These are phyloP conservation scores for Synergus japonicus DNA, from an alignment of 2,888 invertebrate genomes.

Conservation along the genomic window DNA sequence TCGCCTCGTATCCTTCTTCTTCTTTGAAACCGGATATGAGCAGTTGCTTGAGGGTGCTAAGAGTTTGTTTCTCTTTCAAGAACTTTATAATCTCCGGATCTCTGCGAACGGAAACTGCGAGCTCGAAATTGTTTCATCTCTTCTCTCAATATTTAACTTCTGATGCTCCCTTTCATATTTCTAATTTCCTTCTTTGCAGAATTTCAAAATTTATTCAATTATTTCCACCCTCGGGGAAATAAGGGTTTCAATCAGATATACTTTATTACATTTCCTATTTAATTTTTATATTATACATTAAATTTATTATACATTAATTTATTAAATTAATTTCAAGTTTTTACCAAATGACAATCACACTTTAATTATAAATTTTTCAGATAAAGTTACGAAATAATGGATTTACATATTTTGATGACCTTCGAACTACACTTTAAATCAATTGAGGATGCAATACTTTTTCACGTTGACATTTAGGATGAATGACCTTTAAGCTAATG, in stretches of 20 bases:
- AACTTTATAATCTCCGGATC: slow-evolving; percentile 27
- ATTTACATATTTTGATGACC: not conserved
- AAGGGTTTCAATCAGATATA: no score
- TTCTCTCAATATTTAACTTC: not conserved
- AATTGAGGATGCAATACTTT: not conserved
- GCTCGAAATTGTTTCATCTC: not conserved
- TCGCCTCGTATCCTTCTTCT: not conserved
- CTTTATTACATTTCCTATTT: no score
- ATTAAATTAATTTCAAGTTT: no score
- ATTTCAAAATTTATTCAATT: not conserved
- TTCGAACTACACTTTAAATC: not conserved
- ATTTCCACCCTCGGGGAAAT: no score
- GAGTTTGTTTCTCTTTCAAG: slow-evolving; percentile 38
- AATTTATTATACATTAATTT: no score
- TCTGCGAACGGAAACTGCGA: slow-evolving; percentile 1
- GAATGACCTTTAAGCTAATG: slow-evolving; percentile 5
- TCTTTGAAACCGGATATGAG: slow-evolving; percentile 15
- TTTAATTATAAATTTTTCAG: not conserved
- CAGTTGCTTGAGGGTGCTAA: slow-evolving; percentile 30
- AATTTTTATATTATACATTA: no score
- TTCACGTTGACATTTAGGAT: not conserved
- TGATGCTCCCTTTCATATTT: not conserved
- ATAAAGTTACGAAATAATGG: not conserved
- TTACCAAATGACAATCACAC: no score
- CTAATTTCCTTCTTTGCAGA: not conserved